Base-by-base conservation (phyloP, 2,113 vertebrate genomes). In the Turnix velox region DNA sequence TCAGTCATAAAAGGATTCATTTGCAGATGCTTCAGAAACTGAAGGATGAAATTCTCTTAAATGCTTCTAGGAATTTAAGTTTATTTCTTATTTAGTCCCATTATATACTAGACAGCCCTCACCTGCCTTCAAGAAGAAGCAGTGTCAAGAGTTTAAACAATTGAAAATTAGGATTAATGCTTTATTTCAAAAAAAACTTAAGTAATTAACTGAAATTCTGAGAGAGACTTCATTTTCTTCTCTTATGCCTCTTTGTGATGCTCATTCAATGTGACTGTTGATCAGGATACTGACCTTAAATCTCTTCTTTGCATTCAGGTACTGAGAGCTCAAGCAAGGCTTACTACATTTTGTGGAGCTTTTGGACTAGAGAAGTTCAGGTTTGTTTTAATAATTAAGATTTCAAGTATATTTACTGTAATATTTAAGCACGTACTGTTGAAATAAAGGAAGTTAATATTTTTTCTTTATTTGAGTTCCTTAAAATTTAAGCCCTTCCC, bases 281-380 rank as follows among this genome's bases (percentile, higher is more conserved):
- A 80, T 8, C 6, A 39, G 63, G 30, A 31, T n/a, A 37, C 5
- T 89, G 16, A 92, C 57, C 14, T 69, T 57, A 67, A 92, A 77
- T 72, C 45, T 75, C 35, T 57, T 84, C 3, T 92, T 52, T 98
- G 90, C 49, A 68, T 94, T 67, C 96, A 99, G 97, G 98, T 99
- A 39, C 94, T 99, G 65, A 98, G 97, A 95, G 98, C 98, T 43
- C 97, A 99, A 91, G 98, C 98, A 79, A 98, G 97, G 65, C 98
- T 99, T n/a, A 98, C 98, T 57, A 99, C 99, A 7, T 99, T 99
- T 96, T 98, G 95, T 97, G 98, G 97, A 96, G 98, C 99, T 31
- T 98, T 99, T 92, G 98, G 98, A 75, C 94, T 96, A 12, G 97
- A 98, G 78, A 98, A 98, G 80, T 99, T 99, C 97, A 99, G 98